Base-by-base conservation (phyloP, 2,888 invertebrate species). In the Ernsta delagoae region DNA sequence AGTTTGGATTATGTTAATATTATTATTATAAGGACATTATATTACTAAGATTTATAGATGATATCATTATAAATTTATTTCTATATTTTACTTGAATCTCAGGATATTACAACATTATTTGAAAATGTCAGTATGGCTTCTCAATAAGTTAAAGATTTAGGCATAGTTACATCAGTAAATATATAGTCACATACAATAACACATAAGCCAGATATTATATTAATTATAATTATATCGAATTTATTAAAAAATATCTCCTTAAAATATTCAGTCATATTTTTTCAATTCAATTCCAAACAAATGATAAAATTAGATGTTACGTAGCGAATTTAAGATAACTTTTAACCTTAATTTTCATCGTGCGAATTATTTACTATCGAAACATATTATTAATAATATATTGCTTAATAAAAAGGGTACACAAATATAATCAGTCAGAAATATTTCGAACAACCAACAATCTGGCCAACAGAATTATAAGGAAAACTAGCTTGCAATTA, bases 251-350 rank as follows among this genome's bases (percentile, higher is more conserved):
- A 62, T 62, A 62, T 48, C 62, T 68, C 45, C 68, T 68, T 68
- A 68, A 12, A 39, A 34, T 62, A 68, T 39, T 68, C 68, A 68
- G 68, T 68, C 68, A 56, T 48, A 39, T 45, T 67, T 50, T 68
- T 57, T 39, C 48, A 57, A 62, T 48, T 59, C 39, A 57, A 41
- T 57, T 68, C 62, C 61, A 36, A 62, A 61, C 45, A 61, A 53
- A 67, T 36, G 34, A 57, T 59, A 65, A 65, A 36, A 39, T 6
- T 45, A 53, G 34, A 16, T 8, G n/a, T 31, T 39, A 39, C 50
- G 31, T 34, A 7, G 50, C 31, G 24, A 50, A 34, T 16, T 39
- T 48, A 36, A n/a, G 31, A 34, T 11, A 4, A 16, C 16, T 3
- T 50, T 61, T 12, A 61, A 62, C 39, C n/a, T 31, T 16, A 62